These are phyloP conservation scores for Tapirus indicus DNA, from an alignment of 2,797 vertebrate species.

Conservation along the genomic window DNA sequence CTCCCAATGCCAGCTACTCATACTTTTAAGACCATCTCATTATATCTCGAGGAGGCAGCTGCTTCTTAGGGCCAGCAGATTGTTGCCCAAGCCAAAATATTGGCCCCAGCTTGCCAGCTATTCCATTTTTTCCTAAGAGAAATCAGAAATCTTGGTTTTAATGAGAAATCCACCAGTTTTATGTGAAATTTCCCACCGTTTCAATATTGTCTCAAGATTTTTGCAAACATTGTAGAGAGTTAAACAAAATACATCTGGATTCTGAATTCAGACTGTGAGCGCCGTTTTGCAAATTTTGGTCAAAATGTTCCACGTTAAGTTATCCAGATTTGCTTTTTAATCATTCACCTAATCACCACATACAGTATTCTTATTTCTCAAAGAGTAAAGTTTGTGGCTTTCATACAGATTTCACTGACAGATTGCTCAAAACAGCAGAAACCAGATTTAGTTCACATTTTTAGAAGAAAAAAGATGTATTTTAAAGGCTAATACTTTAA, in stretches of 20 bases:
- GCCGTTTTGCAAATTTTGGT: neutral
- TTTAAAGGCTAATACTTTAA: neutral
- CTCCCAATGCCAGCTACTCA: no score
- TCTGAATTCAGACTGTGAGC: neutral
- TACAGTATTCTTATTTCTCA: neutral
- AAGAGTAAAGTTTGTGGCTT: neutral
- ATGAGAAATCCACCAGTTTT: neutral
- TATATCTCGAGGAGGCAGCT: neutral
- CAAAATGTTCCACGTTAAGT: neutral
- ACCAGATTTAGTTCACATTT: neutral
- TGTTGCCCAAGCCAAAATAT: neutral
- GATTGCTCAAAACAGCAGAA: neutral
- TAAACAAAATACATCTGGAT: neutral
- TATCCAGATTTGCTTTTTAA: neutral
- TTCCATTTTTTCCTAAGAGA: neutral
- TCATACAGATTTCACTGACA: neutral
- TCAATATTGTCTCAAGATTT: neutral
- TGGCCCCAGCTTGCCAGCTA: neutral
- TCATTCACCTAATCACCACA: neutral
- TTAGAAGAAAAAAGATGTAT: slow-evolving; percentile 1
- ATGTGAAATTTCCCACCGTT: neutral
- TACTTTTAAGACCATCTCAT: neutral
- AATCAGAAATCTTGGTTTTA: neutral
- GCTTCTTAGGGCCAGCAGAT: neutral
- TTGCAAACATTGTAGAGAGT: neutral